Evolutionary conservation across 2,797 vertebrate species (phyloP).

Genomic region (Leucoraja ocellata): DNA sequence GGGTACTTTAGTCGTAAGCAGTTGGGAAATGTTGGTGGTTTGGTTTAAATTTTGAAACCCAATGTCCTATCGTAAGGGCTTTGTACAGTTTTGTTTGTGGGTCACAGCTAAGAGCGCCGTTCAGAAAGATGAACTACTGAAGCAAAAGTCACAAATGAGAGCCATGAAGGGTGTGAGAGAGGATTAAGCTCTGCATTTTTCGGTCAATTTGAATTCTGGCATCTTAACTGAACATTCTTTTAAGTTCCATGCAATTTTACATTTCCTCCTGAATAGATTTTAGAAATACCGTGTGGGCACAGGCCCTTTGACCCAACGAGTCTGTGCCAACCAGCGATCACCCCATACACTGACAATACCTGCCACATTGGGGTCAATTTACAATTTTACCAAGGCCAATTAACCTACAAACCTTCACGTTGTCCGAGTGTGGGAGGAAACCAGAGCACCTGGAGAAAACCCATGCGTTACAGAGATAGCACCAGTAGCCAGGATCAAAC

Average conservation of each 20-base stretch:
- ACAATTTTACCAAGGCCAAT: no score
- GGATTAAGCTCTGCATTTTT: background rate
- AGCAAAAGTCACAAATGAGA: background rate
- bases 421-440: no score
- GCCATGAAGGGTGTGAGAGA: background rate
- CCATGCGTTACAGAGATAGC: no score
- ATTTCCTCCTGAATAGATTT: background rate
- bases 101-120: background rate
- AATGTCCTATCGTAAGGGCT: background rate
- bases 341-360: no score
- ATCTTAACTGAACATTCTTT: background rate
- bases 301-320: no score
- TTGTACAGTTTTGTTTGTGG: background rate
- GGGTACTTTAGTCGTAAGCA: background rate
- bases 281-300: no score
- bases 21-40: background rate
- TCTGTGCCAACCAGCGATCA: no score
- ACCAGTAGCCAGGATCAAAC: no score
- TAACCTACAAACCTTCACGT: no score
- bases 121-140: background rate
- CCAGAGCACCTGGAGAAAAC: no score
- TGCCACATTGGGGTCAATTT: no score
- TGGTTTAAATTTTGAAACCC: background rate
- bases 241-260: background rate
- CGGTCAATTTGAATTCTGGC: background rate